Evolutionary conservation across 1,140 invertebrate genomes (phyloP).

Genomic region (Drosophila equinoxialis): DNA sequence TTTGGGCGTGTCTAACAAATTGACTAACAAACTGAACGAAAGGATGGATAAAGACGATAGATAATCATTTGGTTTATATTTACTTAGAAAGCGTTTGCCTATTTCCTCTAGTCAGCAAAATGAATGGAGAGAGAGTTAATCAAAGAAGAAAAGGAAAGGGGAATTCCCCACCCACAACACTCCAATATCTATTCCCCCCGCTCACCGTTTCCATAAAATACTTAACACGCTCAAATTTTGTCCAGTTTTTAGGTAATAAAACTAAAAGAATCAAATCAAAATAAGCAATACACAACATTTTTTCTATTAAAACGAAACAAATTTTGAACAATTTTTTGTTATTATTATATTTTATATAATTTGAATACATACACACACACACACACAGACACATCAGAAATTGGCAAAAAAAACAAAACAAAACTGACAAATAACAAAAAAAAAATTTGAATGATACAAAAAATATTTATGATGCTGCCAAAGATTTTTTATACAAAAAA

Average conservation of each 20-base stretch:
- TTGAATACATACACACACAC: slow-evolving; percentile 18
- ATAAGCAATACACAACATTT: slow-evolving; percentile 31
- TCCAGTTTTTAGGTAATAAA: slow-evolving; percentile 2
- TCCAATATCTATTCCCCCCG: neutral
- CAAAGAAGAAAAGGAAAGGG: neutral
- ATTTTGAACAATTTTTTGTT: neutral
- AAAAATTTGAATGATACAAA: slow-evolving; percentile 35
- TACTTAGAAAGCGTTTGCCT: neutral
- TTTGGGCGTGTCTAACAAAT: neutral
- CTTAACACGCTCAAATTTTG: slow-evolving; percentile 8
- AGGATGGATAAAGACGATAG: neutral
- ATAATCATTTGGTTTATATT: neutral
- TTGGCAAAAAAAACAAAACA: slow-evolving; percentile 36
- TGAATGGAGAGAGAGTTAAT: neutral
- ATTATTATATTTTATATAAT: slow-evolving; percentile 6
- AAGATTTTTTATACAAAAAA: slow-evolving; percentile 72
- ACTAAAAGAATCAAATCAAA: neutral
- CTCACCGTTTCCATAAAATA: neutral
- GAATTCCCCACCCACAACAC: neutral
- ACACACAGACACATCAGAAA: slow-evolving; percentile 8
- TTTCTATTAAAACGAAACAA: neutral
- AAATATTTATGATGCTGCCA: slow-evolving; percentile 69
- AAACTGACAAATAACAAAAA: neutral
- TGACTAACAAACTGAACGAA: neutral
- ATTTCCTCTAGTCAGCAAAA: neutral